Conservation (phyloP, 2,113 vertebrate genomes). For the Climacteris rufus region DNA sequence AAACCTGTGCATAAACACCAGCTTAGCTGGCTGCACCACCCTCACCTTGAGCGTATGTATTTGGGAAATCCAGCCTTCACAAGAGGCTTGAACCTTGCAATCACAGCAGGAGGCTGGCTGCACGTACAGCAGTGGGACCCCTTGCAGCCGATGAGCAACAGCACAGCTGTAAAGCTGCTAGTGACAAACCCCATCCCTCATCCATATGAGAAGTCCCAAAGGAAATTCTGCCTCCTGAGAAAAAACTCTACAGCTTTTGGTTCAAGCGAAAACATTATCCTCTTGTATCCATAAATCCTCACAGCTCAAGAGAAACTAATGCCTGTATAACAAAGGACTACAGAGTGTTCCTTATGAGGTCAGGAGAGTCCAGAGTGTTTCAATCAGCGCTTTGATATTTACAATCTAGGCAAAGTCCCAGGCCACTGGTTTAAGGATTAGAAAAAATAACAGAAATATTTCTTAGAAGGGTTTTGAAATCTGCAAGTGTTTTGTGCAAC, state of each 20-base stretch:
- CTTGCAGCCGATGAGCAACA: background rate
- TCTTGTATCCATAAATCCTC: background rate
- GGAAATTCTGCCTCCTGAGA: background rate
- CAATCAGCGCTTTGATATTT: background rate
- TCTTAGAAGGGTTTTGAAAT: background rate
- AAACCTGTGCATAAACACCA: background rate
- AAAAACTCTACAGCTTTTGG: background rate
- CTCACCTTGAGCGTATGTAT: background rate
- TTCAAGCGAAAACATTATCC: background rate
- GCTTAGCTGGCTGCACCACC: background rate
- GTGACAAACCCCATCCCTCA: background rate
- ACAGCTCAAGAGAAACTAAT: background rate
- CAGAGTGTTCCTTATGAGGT: background rate
- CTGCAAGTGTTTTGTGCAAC: background rate
- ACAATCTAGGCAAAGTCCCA: background rate
- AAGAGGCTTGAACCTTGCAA: background rate
- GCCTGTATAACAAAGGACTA: background rate
- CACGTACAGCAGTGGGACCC: accelerated
- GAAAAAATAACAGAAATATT: background rate
- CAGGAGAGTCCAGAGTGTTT: background rate
- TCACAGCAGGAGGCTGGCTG: background rate
- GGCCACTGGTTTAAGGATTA: background rate
- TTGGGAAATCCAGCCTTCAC: background rate
- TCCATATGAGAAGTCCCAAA: background rate
- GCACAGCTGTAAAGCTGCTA: background rate